phyloP scores from a whole-genome alignment of 2,113 vertebrate species.

The Dasypus novemcinctus region DNA sequence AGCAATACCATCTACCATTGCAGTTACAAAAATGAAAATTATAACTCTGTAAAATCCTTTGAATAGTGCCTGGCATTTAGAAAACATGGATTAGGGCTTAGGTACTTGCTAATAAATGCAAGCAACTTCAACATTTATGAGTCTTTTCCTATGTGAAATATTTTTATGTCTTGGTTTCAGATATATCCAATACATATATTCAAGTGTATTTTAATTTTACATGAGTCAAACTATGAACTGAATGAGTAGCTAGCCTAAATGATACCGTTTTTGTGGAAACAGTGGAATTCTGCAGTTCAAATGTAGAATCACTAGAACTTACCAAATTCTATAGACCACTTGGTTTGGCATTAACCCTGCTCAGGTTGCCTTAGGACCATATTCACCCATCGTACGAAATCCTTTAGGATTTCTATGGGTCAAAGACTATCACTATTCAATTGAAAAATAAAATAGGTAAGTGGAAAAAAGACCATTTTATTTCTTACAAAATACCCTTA shows the following conservation, averaged over 20 bases:
- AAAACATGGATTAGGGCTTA: not conserved
- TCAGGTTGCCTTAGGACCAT: not conserved
- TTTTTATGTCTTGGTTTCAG: not conserved
- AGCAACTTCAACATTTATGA: not conserved
- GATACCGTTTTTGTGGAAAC: not conserved
- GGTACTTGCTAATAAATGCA: not conserved
- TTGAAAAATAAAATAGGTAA: not conserved
- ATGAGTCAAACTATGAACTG: not conserved
- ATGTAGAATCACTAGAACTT: not conserved
- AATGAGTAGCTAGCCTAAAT: not conserved
- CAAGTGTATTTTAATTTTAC: not conserved
- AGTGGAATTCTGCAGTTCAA: not conserved
- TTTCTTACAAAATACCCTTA: not conserved
- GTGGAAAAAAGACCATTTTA: not conserved
- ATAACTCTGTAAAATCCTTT: not conserved
- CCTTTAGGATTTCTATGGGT: not conserved
- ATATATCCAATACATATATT: not conserved
- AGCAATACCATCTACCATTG: not conserved
- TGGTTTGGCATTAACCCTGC: accelerated
- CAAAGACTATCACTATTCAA: not conserved
- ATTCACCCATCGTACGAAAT: not conserved
- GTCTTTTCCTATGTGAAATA: not conserved
- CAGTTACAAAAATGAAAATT: not conserved
- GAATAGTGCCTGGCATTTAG: not conserved
- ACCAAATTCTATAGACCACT: not conserved